A percentile compares a stretch with the other conserved stretches of the same genome.
Evolutionary conservation across 2,113 vertebrate species (phyloP).

Genomic region (Macquaria ambigua): DNA sequence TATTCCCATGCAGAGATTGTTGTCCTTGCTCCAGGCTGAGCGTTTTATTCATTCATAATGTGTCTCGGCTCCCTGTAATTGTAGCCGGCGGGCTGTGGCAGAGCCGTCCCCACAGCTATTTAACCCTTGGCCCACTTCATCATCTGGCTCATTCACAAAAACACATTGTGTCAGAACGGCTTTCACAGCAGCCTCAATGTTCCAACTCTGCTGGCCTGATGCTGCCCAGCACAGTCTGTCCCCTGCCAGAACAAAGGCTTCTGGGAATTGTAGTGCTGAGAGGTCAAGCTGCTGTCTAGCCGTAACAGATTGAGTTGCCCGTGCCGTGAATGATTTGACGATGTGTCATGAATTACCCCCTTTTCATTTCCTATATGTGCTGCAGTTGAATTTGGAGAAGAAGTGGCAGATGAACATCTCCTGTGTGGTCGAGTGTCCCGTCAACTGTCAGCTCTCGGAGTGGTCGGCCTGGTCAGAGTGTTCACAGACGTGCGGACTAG

Average conservation of each 20-base stretch:
- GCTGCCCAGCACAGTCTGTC: slow-evolving; percentile 8
- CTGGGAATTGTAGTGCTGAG: slow-evolving; percentile 52
- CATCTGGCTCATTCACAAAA: slow-evolving; percentile 66
- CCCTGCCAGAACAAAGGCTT: slow-evolving; percentile 50
- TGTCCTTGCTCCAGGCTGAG: slow-evolving; percentile 44
- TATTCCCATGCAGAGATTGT: slow-evolving; percentile 51
- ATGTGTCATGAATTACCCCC: background rate
- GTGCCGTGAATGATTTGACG: background rate
- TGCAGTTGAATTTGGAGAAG: slow-evolving; percentile 92
- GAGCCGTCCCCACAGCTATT: slow-evolving; percentile 62
- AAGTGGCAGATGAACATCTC: slow-evolving; percentile 95
- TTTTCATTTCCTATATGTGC: slow-evolving; percentile 16
- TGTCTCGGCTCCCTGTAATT: slow-evolving; percentile 63
- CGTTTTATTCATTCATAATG: slow-evolving; percentile 64
- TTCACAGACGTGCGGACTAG: slow-evolving; percentile 93
- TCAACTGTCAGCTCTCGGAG: slow-evolving; percentile 97
- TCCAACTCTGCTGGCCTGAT: slow-evolving; percentile 26
- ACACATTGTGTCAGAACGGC: slow-evolving; percentile 48
- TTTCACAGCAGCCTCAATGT: slow-evolving; percentile 41
- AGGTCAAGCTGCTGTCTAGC: slow-evolving; percentile 41
- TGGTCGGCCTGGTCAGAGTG: slow-evolving; percentile 96
- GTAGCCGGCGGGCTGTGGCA: slow-evolving; percentile 61
- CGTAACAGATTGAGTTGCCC: slow-evolving; percentile 15
- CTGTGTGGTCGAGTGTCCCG: slow-evolving; percentile 95
- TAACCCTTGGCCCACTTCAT: slow-evolving; percentile 69